Percentiles rank a stretch among this genome's conserved stretches.
Evolutionary conservation across 2,113 vertebrate genomes (phyloP).

Genomic region (Grammomys surdaster): DNA sequence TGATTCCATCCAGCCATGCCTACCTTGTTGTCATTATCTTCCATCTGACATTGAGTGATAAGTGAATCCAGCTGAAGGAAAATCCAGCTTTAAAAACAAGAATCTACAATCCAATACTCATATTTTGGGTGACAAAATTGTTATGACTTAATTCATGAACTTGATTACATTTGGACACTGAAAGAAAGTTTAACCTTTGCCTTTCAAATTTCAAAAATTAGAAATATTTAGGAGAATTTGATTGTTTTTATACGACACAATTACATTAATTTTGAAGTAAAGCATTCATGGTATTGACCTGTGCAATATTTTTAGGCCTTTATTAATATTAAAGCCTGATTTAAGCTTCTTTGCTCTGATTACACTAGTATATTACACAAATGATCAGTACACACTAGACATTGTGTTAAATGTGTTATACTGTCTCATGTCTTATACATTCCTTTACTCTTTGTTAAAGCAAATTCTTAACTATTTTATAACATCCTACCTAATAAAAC

Average conservation of each 20-base stretch:
- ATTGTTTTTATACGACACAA: not conserved
- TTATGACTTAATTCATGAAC: not conserved
- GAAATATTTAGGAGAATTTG: not conserved
- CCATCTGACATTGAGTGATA: not conserved
- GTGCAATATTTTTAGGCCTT: not conserved
- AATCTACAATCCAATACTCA: not conserved
- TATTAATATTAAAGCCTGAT: not conserved
- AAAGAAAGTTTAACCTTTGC: not conserved
- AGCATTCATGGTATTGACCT: not conserved
- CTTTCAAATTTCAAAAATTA: not conserved
- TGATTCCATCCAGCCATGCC: not conserved
- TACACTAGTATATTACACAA: not conserved
- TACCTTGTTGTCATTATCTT: not conserved
- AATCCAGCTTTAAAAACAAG: not conserved
- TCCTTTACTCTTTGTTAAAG: not conserved
- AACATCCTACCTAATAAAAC: not conserved
- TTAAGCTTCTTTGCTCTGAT: not conserved
- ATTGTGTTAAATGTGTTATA: not conserved
- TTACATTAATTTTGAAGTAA: slow-evolving; percentile 34
- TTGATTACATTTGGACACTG: not conserved
- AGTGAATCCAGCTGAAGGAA: not conserved
- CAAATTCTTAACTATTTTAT: not conserved
- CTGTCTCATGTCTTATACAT: not conserved
- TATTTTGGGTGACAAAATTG: not conserved
- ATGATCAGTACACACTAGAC: not conserved